phyloP scores from a whole-genome alignment of 2,888 invertebrate genomes.

The Drosophila nr. perissopoda region DNA sequence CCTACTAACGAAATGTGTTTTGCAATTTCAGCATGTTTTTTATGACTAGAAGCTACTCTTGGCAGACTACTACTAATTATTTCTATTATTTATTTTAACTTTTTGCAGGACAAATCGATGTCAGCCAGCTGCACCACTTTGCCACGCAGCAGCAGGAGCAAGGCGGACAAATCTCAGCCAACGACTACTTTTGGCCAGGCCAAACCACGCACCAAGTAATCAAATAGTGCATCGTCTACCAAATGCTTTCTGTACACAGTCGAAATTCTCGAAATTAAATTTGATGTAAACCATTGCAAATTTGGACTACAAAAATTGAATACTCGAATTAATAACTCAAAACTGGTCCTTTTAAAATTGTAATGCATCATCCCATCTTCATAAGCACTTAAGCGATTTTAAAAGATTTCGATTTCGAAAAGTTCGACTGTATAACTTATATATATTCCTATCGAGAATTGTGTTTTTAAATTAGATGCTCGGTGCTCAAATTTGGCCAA shows the following conservation, averaged over 20 bases:
- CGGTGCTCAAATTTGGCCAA: slow-evolving; percentile 61
- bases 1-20: slow-evolving; percentile 59
- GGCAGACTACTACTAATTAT: background rate
- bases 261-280: background rate
- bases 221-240: slow-evolving; percentile 56
- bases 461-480: slow-evolving; percentile 39
- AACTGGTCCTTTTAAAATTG: background rate
- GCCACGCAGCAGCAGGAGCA: slow-evolving; percentile 84
- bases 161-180: slow-evolving; percentile 79
- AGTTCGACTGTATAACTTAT: slow-evolving; percentile 1
- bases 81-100: slow-evolving; percentile 22
- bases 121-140: slow-evolving; percentile 85
- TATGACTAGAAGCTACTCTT: background rate
- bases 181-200: slow-evolving; percentile 44
- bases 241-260: slow-evolving; percentile 13
- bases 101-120: slow-evolving; percentile 84
- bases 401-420: background rate
- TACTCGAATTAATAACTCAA: background rate
- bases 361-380: background rate
- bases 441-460: slow-evolving; percentile 41
- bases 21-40: slow-evolving; percentile 64
- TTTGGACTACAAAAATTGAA: background rate
- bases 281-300: background rate
- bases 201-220: slow-evolving; percentile 78
- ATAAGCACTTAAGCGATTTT: background rate